Base-by-base conservation (phyloP, 2,888 invertebrate genomes). In the Tribolium freemani region DNA sequence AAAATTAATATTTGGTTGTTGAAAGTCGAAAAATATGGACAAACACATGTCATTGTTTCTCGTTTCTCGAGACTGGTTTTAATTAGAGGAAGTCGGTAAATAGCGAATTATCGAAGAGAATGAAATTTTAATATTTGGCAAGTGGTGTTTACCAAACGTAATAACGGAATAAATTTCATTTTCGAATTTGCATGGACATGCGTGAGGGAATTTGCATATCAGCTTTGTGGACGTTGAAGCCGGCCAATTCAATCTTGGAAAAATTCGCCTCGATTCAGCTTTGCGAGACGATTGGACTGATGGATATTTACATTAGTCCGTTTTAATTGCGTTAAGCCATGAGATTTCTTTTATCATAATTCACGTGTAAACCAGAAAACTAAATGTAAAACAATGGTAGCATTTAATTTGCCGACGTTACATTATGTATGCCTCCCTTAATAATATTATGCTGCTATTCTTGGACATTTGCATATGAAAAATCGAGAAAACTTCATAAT, bases 311-410 rank as follows among this genome's bases (percentile, higher is more conserved):
- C 79, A 80, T 81, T 80, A 75, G 77, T 63, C 67, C 72, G 73
- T 73, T 80, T 80, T 81, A 83, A 82, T 82, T 83, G 82, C 79
- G 78, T 79, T 76, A 78, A 79, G 77, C 78, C 81, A 80, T 77
- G 80, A 80, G 79, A 81, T 81, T 83, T 82, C 80, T 81, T 81
- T 83, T 82, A 83, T 82, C 81, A 81, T 83, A 80, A 82, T 82
- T 82, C 81, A 78, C 79, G 77, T 82, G 82, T 81, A 80, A 83
- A 82, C 80, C 76, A 77, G 78, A 71, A 75, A 80, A 79, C 76
- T 78, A 74, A 77, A 81, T 82, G 81, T 80, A 78, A 79, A 80
- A 80, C 82, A 80, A 79, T 81, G 76, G 74, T 60, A 76, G 77
- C 77, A 76, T 81, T 81, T 80, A 82, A 81, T 82, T 81, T 76